These are phyloP conservation scores for Dasyornis broadbenti DNA, from an alignment of 2,113 vertebrate species.

Conservation along the genomic window DNA sequence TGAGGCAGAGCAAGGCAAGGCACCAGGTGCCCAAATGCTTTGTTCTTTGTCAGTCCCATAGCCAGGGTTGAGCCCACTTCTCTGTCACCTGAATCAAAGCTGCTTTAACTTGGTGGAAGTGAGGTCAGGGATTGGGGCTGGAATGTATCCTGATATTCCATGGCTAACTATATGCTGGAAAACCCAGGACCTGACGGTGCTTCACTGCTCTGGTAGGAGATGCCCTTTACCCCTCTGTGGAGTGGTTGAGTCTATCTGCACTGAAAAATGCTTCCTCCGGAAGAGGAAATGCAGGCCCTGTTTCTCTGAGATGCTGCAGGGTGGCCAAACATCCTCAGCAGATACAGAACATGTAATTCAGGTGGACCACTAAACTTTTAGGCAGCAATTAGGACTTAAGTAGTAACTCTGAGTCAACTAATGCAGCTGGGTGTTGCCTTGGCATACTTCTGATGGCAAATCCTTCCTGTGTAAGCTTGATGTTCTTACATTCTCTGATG, in stretches of 20 bases:
- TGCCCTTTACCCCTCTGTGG: neutral
- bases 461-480: conserved; percentile 21
- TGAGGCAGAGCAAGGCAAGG: neutral
- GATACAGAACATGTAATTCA: conserved; percentile 33
- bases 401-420: conserved; percentile 52
- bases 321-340: conserved; percentile 36
- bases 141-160: neutral
- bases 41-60: neutral
- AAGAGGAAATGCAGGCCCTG: neutral
- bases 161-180: fast-evolving
- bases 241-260: neutral
- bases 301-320: neutral
- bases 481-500: neutral
- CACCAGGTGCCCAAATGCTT: neutral
- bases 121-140: neutral
- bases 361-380: conserved; percentile 41
- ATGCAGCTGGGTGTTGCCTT: conserved; percentile 28
- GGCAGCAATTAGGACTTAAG: conserved; percentile 31
- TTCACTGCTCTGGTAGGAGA: neutral
- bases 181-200: neutral
- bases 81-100: neutral
- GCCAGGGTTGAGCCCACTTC: neutral
- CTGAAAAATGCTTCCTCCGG: neutral
- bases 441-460: conserved; percentile 35
- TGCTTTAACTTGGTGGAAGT: neutral